Conservation (phyloP, 2,797 vertebrate species). For the Perodicticus potto region DNA sequence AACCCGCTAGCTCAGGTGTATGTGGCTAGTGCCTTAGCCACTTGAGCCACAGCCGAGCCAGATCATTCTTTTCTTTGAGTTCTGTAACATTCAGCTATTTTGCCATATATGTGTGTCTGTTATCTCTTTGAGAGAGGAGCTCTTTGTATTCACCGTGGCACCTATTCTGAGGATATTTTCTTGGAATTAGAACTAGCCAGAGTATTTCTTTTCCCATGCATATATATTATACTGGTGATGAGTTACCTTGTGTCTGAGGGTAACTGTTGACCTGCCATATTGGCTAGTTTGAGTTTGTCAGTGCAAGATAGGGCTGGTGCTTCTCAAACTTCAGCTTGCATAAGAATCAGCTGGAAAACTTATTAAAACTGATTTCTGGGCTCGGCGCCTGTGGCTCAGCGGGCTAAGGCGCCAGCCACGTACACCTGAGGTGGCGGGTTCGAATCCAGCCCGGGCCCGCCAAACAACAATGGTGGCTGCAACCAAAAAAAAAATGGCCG, state of each 20-base stretch:
- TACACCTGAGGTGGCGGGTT: too few species aligned
- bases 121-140: slow-evolving; percentile 27
- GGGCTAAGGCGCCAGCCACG: too few species aligned
- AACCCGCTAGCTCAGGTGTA: too few species aligned
- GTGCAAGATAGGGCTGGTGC: neutral
- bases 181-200: neutral
- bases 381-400: too few species aligned
- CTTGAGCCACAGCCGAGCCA: too few species aligned
- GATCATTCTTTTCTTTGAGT: slow-evolving; percentile 42
- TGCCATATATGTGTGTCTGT: neutral
- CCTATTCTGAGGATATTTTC: slow-evolving; percentile 29
- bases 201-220: neutral
- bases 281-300: slow-evolving; percentile 30
- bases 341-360: slow-evolving; percentile 15
- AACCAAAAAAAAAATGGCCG: too few species aligned
- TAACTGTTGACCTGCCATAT: neutral
- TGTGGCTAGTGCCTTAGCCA: too few species aligned
- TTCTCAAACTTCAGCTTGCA: slow-evolving; percentile 30
- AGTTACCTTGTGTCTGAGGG: neutral
- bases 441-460: too few species aligned
- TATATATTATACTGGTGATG: neutral
- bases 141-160: slow-evolving; percentile 11
- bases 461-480: too few species aligned
- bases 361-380: slow-evolving; percentile 51
- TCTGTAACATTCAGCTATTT: neutral